Percentiles rank a stretch among this genome's conserved stretches.
Conservation (phyloP, 2,113 vertebrate species). For the Nothobranchius furzeri region DNA sequence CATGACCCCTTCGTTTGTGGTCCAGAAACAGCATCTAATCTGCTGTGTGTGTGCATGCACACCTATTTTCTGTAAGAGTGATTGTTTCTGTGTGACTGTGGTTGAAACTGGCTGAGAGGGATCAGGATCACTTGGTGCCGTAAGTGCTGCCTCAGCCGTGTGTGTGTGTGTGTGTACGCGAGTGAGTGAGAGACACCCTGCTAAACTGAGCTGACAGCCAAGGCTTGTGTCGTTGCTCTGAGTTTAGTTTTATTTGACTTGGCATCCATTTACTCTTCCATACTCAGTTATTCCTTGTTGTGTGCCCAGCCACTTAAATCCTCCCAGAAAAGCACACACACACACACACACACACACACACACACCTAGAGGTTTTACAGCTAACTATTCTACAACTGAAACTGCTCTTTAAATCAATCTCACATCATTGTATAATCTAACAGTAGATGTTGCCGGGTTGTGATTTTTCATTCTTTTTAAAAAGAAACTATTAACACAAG, state of each 20-base stretch:
- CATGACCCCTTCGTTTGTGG: conserved; percentile 9
- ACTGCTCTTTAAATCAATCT: neutral
- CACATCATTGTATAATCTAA: neutral
- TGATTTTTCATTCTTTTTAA: neutral
- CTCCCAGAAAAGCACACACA: conserved; percentile 10
- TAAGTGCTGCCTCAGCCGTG: conserved; percentile 7
- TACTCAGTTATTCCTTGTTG: conserved; percentile 30
- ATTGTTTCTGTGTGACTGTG: conserved; percentile 4
- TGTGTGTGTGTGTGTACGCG: too few species aligned
- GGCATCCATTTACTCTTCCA: conserved; percentile 41
- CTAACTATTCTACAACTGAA: neutral
- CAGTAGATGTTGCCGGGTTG: neutral
- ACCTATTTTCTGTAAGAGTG: neutral
- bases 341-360: neutral
- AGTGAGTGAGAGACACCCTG: conserved; percentile 9
- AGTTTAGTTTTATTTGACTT: conserved; percentile 56
- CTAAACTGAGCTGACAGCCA: conserved; percentile 64
- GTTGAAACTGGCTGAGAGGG: conserved; percentile 21
- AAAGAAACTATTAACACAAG: conserved; percentile 14
- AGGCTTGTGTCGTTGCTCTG: conserved; percentile 14
- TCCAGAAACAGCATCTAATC: conserved; percentile 22
- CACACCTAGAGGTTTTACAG: neutral
- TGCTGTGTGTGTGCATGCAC: conserved; percentile 3
- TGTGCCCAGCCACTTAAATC: conserved; percentile 24
- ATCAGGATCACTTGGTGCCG: conserved; percentile 6